Evolutionary conservation across 2,888 invertebrate species (phyloP).

Genomic region (Metalampra italica): DNA sequence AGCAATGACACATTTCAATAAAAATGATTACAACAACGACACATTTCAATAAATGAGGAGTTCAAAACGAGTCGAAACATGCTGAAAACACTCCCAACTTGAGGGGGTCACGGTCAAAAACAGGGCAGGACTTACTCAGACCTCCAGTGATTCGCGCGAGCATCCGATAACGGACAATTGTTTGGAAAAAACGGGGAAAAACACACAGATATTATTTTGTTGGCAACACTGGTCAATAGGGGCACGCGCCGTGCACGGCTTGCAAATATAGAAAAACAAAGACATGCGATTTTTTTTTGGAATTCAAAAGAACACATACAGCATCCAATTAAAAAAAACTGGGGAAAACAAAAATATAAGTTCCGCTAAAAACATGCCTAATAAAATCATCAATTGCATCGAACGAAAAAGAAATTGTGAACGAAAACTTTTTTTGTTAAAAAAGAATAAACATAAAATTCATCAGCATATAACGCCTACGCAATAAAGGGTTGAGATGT

Average conservation of each 20-base stretch:
- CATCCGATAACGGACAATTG: constrained; percentile 75
- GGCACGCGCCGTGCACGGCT: constrained; percentile 39
- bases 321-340: constrained; percentile 26
- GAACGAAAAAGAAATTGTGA: constrained; percentile 15
- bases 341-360: constrained; percentile 24
- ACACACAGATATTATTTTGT: constrained; percentile 31
- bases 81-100: neutral
- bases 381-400: constrained; percentile 19
- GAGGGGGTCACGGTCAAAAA: neutral
- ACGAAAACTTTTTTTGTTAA: constrained; percentile 14
- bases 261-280: constrained; percentile 12
- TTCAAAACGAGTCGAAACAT: neutral
- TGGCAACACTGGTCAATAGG: constrained; percentile 24
- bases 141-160: constrained; percentile 73
- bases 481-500: constrained; percentile 14
- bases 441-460: constrained; percentile 10
- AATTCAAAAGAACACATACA: constrained; percentile 18
- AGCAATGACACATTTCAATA: neutral
- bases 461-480: constrained; percentile 10
- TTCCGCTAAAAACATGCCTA: constrained; percentile 35
- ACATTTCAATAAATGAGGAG: neutral
- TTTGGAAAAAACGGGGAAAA: constrained; percentile 47
- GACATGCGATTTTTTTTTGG: constrained; percentile 29
- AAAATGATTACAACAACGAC: neutral
- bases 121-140: constrained; percentile 66